Percentiles rank a stretch among this genome's conserved stretches.
Evolutionary conservation across 2,797 vertebrate species (phyloP).

Genomic region (Odontamblyopus rebecca): DNA sequence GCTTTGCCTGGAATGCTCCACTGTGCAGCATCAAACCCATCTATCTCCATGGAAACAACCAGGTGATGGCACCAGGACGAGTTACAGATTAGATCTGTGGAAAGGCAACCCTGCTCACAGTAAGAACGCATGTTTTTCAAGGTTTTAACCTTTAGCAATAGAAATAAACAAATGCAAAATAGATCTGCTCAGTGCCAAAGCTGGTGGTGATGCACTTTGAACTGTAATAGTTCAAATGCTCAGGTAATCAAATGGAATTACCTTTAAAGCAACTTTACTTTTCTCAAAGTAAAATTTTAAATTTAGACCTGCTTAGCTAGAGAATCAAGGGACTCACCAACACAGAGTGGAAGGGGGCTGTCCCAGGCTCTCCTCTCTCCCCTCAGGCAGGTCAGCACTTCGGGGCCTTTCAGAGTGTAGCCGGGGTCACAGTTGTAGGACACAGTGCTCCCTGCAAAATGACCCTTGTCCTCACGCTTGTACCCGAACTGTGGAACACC

Average conservation of each 20-base stretch:
- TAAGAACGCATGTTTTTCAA: background rate
- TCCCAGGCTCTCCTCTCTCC: conserved; percentile 96
- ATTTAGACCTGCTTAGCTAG: background rate
- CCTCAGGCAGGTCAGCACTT: conserved; percentile 86
- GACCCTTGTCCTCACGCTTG: conserved; percentile 92
- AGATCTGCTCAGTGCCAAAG: background rate
- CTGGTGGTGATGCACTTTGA: too few species aligned
- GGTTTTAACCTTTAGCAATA: background rate
- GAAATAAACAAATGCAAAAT: background rate
- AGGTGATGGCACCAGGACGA: background rate
- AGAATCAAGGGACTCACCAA: conserved; percentile 80
- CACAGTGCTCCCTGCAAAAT: conserved; percentile 93
- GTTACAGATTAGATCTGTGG: background rate
- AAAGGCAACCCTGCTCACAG: background rate
- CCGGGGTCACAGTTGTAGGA: conserved; percentile 93
- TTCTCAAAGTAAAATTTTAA: background rate
- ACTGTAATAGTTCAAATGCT: too few species aligned
- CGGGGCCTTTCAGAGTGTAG: conserved; percentile 86
- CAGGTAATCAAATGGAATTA: background rate
- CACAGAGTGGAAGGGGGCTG: conserved; percentile 88
- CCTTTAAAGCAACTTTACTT: background rate
- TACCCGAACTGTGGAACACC: conserved; percentile 93
- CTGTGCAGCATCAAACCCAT: background rate
- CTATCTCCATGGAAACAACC: background rate
- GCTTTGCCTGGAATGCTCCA: background rate